A percentile compares a stretch with the other conserved stretches of the same genome.
phyloP scores from a whole-genome alignment of 2,113 vertebrate genomes.

The Podarcis raffonei region DNA sequence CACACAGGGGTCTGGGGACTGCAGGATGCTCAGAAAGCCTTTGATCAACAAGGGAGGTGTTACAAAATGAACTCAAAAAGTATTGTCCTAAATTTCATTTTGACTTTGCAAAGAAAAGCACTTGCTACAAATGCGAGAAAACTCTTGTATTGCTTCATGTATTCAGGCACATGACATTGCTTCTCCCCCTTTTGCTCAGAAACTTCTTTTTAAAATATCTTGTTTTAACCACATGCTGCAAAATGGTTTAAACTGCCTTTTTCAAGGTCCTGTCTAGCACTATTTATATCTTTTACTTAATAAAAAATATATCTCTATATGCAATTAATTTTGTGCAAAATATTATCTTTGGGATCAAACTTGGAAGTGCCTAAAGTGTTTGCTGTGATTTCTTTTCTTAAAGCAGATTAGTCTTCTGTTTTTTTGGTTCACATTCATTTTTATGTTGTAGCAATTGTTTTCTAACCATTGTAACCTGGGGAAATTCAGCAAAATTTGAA shows the following conservation, averaged over 20 bases:
- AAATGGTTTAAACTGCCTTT: not conserved
- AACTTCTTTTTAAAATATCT: conserved; percentile 39
- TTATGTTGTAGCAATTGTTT: conserved; percentile 9
- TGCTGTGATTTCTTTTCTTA: conserved; percentile 19
- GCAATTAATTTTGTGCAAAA: not conserved
- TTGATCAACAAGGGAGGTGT: not conserved
- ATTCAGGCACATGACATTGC: conserved; percentile 57
- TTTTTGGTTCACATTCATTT: not conserved
- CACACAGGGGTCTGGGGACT: not conserved
- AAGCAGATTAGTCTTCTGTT: not conserved
- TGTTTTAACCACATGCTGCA: conserved; percentile 40
- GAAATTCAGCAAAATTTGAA: not conserved
- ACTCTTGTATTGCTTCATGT: conserved; percentile 49
- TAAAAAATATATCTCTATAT: not conserved
- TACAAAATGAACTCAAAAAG: not conserved
- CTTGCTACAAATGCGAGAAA: conserved; percentile 55
- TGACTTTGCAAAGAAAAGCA: conserved; percentile 48
- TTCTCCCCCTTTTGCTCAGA: conserved; percentile 46
- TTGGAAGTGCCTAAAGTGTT: not conserved
- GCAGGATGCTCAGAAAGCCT: not conserved
- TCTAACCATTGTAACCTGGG: not conserved
- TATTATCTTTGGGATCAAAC: not conserved
- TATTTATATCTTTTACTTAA: not conserved
- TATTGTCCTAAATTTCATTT: conserved; percentile 60
- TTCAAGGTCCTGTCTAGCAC: not conserved